Conservation (phyloP, 2,797 vertebrate genomes). For the Megaceryle alcyon region DNA sequence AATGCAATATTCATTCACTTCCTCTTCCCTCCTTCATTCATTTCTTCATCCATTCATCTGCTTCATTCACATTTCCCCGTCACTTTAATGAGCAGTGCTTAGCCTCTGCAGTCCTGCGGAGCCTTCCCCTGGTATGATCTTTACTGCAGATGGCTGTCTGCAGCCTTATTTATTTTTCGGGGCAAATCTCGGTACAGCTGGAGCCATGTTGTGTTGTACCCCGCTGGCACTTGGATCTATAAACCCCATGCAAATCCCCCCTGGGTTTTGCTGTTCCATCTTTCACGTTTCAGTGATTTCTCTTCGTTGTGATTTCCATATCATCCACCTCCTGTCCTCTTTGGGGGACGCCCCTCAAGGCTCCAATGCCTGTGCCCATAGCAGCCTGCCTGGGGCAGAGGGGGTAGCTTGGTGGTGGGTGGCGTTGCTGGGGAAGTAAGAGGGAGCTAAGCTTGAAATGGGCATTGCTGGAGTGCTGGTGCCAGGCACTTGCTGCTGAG, state of each 20-base stretch:
- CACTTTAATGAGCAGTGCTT: constrained; percentile 46
- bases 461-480: not conserved
- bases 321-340: not conserved
- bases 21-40: constrained; percentile 66
- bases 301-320: not conserved
- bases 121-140: not conserved
- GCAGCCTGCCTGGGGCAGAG: not conserved
- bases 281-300: not conserved
- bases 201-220: fast-evolving
- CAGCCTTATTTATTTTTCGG: not conserved
- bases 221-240: not conserved
- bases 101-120: constrained; percentile 49
- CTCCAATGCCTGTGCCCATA: fast-evolving
- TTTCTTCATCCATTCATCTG: constrained; percentile 65
- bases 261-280: not conserved
- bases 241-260: not conserved
- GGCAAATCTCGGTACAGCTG: not conserved
- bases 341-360: fast-evolving
- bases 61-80: constrained; percentile 66
- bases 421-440: not conserved
- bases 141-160: constrained; percentile 20
- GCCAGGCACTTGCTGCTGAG: not conserved
- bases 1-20: constrained; percentile 71
- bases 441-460: not conserved
- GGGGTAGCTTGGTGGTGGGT: not conserved